These are phyloP conservation scores for Penaeus monodon DNA, from an alignment of 2,888 invertebrate species.

Conservation along the genomic window DNA sequence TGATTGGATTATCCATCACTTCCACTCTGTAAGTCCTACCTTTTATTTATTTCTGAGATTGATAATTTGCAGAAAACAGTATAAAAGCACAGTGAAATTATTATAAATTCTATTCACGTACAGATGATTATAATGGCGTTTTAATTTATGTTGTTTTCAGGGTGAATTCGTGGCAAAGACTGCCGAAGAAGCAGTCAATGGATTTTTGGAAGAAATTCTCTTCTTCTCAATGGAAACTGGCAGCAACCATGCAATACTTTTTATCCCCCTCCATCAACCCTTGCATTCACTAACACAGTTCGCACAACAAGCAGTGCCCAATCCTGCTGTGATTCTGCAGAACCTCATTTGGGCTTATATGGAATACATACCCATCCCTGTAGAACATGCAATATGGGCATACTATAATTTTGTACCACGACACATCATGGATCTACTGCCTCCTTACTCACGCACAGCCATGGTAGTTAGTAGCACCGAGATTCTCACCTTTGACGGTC, in stretches of 20 bases:
- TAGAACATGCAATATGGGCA: neutral
- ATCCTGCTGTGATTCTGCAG: neutral
- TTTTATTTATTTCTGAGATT: neutral
- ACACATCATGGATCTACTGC: neutral
- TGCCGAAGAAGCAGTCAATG: neutral
- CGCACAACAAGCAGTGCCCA: neutral
- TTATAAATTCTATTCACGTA: too few relatives aligned
- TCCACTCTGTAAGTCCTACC: neutral
- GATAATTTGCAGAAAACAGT: too few relatives aligned
- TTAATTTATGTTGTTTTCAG: neutral
- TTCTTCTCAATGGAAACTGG: neutral
- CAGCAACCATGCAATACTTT: neutral
- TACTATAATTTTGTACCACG: neutral
- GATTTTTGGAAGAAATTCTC: neutral
- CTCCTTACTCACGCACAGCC: conserved; percentile 33
- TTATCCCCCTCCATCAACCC: neutral
- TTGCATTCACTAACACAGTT: neutral
- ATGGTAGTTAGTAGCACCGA: conserved; percentile 29
- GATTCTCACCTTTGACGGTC: conserved; percentile 30
- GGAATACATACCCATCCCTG: neutral
- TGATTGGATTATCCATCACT: neutral
- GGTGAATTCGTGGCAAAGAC: neutral
- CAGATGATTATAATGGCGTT: too few relatives aligned
- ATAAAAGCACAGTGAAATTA: too few relatives aligned
- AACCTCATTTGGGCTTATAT: neutral